A percentile compares a stretch with the other conserved stretches of the same genome.
phyloP scores from a whole-genome alignment of 2,888 invertebrate genomes.

The Apantesis nais region DNA sequence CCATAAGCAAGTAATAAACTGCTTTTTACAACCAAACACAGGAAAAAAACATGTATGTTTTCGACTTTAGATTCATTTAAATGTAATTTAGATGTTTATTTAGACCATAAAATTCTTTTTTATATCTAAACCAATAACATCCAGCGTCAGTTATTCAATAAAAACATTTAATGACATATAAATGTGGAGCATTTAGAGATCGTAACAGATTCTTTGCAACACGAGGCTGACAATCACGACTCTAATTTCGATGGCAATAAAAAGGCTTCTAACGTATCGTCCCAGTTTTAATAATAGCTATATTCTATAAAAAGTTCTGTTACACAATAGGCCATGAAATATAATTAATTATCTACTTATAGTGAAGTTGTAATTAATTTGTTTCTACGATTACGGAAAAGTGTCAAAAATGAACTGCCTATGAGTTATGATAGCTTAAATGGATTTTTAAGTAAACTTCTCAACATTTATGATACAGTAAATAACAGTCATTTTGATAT shows the following conservation, averaged over 20 bases:
- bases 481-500: neutral
- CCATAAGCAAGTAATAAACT: conserved; percentile 16
- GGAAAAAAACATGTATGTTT: conserved; percentile 23
- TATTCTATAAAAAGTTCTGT: conserved; percentile 56
- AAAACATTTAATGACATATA: conserved; percentile 43
- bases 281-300: conserved; percentile 43
- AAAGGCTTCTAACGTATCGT: conserved; percentile 46
- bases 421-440: neutral
- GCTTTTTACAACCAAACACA: conserved; percentile 20
- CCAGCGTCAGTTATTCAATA: conserved; percentile 30
- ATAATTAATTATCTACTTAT: conserved; percentile 43
- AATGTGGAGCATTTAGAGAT: conserved; percentile 45
- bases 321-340: conserved; percentile 63
- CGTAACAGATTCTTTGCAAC: conserved; percentile 45
- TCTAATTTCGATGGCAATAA: conserved; percentile 48
- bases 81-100: conserved; percentile 41
- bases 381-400: neutral
- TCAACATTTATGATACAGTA: neutral
- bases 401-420: conserved; percentile 16
- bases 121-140: conserved; percentile 32
- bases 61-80: conserved; percentile 32
- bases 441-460: neutral
- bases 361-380: conserved; percentile 27
- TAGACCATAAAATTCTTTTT: conserved; percentile 27
- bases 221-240: conserved; percentile 46